Base-by-base conservation (phyloP, 2,797 vertebrate genomes). In the Tympanoctomys barrerae region DNA sequence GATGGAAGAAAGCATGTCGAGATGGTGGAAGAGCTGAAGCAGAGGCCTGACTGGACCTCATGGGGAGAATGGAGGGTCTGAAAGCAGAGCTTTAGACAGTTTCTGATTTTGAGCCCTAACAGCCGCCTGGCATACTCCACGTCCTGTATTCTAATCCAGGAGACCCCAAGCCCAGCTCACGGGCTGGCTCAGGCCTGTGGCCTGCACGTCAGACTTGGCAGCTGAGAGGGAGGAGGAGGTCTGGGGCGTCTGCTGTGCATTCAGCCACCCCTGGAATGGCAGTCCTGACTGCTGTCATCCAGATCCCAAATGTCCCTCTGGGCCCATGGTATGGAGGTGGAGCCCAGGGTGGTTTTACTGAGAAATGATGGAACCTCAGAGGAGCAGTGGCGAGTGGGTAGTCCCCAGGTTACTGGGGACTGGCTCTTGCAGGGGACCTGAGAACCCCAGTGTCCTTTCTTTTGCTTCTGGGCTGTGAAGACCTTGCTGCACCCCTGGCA, bases 11-110 rank as follows among this genome's bases (percentile, higher is more conserved):
- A 36, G 61, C 6, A 6, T 13, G 7, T 2, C 0, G 78, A n/a
- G 3, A 1, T 31, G 75, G 33, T 0, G 6, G 19, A 36, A 36
- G 80, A n/a, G 2, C 14, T 1, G 14, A 49, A 36, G 33, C 19
- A 52, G 52, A 39, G 54, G 1, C 10, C n/a, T n/a, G 39, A 1
- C 7, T 21, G 4, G 52, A 31, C n/a, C 54, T 0, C 1, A 1
- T 59, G 3, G 6, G 24, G 59, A n/a, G 7, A 62, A 16, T 12
- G 8, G 62, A 59, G 22, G 42, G 42, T n/a, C 18, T 77, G 59
- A 36, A 62, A 16, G 4, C 31, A 59, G n/a, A 78, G 49, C 1
- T 46, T 1, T 64, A 12, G 79, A 54, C 14, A 28, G 14, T 13
- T 70, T 84, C 7, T 13, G 66, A 52, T 90, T 36, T n/a, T 36